Conservation (phyloP, 2,888 invertebrate genomes). For the Cyclophora punctaria region DNA sequence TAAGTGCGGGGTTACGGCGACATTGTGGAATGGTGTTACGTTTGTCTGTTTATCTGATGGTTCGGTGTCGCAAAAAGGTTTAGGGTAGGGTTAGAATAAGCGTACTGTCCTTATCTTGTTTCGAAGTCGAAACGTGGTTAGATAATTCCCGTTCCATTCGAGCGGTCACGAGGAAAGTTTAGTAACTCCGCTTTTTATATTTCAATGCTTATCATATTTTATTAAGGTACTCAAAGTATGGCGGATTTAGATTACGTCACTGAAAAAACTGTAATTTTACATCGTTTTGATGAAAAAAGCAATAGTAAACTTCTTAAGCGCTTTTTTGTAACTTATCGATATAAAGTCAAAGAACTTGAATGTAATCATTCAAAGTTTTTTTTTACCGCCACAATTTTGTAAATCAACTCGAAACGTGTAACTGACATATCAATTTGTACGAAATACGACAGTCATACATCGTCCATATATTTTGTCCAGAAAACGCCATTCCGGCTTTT, state of each 20-base stretch:
- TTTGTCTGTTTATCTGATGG: conserved; percentile 37
- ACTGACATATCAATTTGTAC: conserved; percentile 50
- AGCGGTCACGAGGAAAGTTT: conserved; percentile 7
- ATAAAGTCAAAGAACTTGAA: no score
- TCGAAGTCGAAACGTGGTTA: conserved; percentile 18
- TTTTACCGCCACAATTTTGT: conserved; percentile 3
- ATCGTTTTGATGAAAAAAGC: no score
- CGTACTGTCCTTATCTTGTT: conserved; percentile 27
- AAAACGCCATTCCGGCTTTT: conserved; percentile 15
- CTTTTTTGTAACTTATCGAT: no score
- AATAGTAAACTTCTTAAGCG: no score
- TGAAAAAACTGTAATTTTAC: no score
- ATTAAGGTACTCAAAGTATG: no score
- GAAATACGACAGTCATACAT: conserved; percentile 52
- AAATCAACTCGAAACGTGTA: conserved; percentile 21
- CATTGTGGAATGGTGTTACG: conserved; percentile 12
- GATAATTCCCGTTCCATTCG: conserved; percentile 22
- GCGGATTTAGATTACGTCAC: no score
- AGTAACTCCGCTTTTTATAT: not conserved
- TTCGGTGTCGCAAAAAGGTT: conserved; percentile 23
- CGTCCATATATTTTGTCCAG: conserved; percentile 52
- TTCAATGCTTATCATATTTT: no score
- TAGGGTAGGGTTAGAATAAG: conserved; percentile 32
- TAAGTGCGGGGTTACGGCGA: conserved; percentile 25
- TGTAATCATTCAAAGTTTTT: conserved; percentile 1